Conservation (phyloP, 2,888 invertebrate species). For the Gibbula magus region DNA sequence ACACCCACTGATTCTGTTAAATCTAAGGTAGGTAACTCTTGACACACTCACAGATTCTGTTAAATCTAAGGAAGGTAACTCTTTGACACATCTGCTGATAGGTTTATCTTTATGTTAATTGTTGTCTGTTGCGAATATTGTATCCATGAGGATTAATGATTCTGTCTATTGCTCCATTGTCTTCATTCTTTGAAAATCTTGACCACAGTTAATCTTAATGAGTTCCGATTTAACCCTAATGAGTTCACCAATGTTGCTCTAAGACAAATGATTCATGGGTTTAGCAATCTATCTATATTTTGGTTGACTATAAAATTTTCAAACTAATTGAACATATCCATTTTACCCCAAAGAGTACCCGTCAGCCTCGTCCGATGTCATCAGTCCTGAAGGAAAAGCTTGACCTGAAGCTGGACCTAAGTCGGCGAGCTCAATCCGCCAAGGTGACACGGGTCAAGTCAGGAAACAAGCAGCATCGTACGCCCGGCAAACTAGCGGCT, state of each 20-base stretch:
- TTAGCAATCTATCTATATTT: too few relatives aligned
- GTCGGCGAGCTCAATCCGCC: slow-evolving; percentile 50
- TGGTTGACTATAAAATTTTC: too few relatives aligned
- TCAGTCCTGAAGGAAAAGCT: slow-evolving; percentile 61
- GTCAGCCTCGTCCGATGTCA: slow-evolving; percentile 56
- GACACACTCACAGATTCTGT: background rate
- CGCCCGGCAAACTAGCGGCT: too few relatives aligned
- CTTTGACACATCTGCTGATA: background rate
- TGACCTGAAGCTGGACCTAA: slow-evolving; percentile 57
- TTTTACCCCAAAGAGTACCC: background rate
- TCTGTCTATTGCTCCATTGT: too few relatives aligned
- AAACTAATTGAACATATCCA: too few relatives aligned
- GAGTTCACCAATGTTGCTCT: too few relatives aligned
- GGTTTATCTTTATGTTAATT: background rate
- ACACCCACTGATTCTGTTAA: slow-evolving; percentile 28
- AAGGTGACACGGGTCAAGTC: slow-evolving; percentile 26
- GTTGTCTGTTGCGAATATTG: too few relatives aligned
- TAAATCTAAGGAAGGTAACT: slow-evolving; percentile 35
- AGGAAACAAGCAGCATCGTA: background rate
- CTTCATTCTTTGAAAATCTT: too few relatives aligned
- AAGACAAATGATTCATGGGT: too few relatives aligned
- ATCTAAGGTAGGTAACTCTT: slow-evolving; percentile 35
- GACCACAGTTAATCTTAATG: too few relatives aligned
- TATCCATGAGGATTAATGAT: too few relatives aligned
- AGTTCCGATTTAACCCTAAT: too few relatives aligned